These are phyloP conservation scores for Linurgus olivaceus DNA, from an alignment of 2,797 vertebrate species.

Conservation along the genomic window DNA sequence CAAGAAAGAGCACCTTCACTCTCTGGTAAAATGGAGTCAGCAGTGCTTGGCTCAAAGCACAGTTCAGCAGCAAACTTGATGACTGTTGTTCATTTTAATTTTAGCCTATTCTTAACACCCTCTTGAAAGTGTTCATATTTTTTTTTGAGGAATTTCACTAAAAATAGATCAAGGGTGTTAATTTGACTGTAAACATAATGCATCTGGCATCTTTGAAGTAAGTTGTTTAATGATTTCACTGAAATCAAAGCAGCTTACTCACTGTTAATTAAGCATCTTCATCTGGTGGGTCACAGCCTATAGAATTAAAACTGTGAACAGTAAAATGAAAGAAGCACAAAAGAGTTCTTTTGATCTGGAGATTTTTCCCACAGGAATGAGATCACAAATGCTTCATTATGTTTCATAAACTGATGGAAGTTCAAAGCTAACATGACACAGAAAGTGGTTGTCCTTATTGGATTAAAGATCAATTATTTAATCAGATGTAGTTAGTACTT, in stretches of 20 bases:
- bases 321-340: not conserved
- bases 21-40: not conserved
- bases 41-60: not conserved
- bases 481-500: not conserved
- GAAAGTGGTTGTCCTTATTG: not conserved
- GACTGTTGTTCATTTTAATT: not conserved
- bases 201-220: constrained; percentile 45
- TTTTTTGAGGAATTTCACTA: constrained; percentile 23
- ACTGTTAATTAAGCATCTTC: constrained; percentile 31
- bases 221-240: not conserved
- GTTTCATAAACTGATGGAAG: constrained; percentile 3
- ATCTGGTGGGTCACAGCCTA: not conserved
- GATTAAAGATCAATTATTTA: not conserved
- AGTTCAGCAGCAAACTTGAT: not conserved
- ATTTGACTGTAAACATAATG: constrained; percentile 9
- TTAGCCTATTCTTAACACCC: not conserved
- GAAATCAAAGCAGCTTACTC: not conserved
- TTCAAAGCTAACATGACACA: constrained; percentile 35
- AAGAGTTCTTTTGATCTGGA: constrained; percentile 33
- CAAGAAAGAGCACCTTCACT: not conserved
- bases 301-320: constrained; percentile 7
- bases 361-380: not conserved
- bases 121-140: not conserved
- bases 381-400: constrained; percentile 35
- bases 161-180: constrained; percentile 36